Conservation (phyloP, 2,113 vertebrate genomes). For the Machaerirhynchus nigripectus region DNA sequence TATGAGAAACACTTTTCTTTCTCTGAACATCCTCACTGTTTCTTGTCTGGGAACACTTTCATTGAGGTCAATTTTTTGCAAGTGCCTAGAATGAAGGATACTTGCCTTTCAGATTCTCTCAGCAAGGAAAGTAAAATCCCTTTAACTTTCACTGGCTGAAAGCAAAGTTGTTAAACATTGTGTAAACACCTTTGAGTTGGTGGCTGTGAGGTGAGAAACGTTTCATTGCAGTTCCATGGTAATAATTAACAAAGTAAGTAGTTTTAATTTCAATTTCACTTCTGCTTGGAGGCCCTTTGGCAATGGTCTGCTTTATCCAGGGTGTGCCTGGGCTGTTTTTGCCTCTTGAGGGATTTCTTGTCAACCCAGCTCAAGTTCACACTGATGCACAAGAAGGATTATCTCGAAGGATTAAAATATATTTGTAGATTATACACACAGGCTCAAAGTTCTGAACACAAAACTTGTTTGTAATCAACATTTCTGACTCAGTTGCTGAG, state of each 20-base stretch:
- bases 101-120: not conserved
- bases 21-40: not conserved
- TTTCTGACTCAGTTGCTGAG: not conserved
- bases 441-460: not conserved
- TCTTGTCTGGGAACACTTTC: not conserved
- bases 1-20: constrained; percentile 21
- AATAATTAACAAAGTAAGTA: not conserved
- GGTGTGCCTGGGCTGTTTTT: not conserved
- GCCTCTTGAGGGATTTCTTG: not conserved
- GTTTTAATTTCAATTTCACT: not conserved
- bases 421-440: not conserved
- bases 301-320: not conserved
- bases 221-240: not conserved
- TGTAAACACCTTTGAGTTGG: not conserved
- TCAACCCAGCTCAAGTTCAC: not conserved
- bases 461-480: not conserved
- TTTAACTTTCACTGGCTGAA: not conserved
- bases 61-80: not conserved
- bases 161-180: not conserved
- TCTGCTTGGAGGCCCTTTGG: not conserved
- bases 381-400: not conserved
- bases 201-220: not conserved
- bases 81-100: not conserved
- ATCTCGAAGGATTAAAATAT: not conserved
- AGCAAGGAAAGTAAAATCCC: not conserved